These are phyloP conservation scores for Kryphioiulus occultus DNA, from an alignment of 2,888 invertebrate genomes.

Conservation along the genomic window DNA sequence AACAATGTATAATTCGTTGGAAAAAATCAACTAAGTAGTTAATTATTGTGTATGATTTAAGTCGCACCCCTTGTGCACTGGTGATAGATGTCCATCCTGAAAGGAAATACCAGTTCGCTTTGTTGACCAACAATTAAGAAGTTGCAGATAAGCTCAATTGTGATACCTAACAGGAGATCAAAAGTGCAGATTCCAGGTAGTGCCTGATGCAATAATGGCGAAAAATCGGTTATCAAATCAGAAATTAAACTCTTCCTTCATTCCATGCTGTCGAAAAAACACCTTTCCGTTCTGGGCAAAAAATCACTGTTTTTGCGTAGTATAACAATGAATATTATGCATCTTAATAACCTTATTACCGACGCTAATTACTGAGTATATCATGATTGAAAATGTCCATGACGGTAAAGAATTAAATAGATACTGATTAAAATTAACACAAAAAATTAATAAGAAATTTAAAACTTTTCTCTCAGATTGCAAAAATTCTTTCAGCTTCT, in stretches of 20 bases:
- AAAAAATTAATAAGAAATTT: no score
- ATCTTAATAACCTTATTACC: no score
- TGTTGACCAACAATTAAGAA: not conserved
- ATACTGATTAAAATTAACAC: no score
- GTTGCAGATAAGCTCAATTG: not conserved
- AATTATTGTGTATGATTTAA: not conserved
- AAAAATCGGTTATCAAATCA: constrained; percentile 20
- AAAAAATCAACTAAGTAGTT: not conserved
- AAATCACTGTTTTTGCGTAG: no score
- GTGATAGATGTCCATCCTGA: not conserved
- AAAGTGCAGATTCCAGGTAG: not conserved
- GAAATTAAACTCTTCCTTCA: not conserved
- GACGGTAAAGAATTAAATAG: no score
- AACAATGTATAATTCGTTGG: not conserved
- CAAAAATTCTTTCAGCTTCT: no score
- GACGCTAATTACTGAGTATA: no score
- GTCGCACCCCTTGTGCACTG: not conserved
- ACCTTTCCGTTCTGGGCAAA: no score
- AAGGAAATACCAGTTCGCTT: not conserved
- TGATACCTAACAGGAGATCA: not conserved
- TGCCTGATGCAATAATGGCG: not conserved
- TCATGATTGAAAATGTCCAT: no score
- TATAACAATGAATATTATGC: no score
- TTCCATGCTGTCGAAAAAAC: not conserved
- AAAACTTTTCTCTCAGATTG: no score